Evolutionary conservation across 1,140 invertebrate species (phyloP), one percentile per base, ranked within the genome.

Genomic region (Maniola jurtina): DNA sequence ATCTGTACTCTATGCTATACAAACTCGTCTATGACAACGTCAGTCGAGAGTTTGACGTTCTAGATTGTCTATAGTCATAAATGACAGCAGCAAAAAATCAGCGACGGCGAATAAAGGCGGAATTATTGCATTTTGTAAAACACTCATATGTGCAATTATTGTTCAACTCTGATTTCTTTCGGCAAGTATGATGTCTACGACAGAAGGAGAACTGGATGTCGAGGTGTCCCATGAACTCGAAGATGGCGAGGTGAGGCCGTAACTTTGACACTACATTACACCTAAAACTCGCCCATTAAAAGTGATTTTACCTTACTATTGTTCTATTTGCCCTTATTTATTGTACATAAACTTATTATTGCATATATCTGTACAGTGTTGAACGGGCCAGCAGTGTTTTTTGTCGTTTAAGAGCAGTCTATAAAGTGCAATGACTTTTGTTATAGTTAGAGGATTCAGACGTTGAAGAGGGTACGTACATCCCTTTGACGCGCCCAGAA

Each of bases 381-480:
- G 5, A 25, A 11, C 10, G 48, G 13, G 33, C 11, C 0, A 52
- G 38, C 15, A 36, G 0, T 61, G 47, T 38, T 61, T 34, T 52
- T 52, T 38, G 0, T 1, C 13, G 10, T n/a, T 11, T 11, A n/a
- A 45, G 13, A 45, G 13, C 42, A 45, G 42, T 45, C 42, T 0
- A 45, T 45, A 45, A 45, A 50, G 11, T 35, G 47, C 48, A 14
- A 47, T 47, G n/a, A 16, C 40, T 35, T 61, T 60, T 36, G 42
- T 88, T 83, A 47, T 70, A 90, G 88, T 81, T 90, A 70, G 84
- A 81, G 58, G 86, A 90, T 79, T 90, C 88, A 25, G 88, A 90
- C 74, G 83, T 90, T 33, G 88, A 90, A 75, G 86, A 86, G 45
- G 88, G 86, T 36, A 83, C 84, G 11, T 90, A 90, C 60, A 85